Base-by-base conservation (phyloP, 2,113 vertebrate genomes). In the Malurus cyaneus region DNA sequence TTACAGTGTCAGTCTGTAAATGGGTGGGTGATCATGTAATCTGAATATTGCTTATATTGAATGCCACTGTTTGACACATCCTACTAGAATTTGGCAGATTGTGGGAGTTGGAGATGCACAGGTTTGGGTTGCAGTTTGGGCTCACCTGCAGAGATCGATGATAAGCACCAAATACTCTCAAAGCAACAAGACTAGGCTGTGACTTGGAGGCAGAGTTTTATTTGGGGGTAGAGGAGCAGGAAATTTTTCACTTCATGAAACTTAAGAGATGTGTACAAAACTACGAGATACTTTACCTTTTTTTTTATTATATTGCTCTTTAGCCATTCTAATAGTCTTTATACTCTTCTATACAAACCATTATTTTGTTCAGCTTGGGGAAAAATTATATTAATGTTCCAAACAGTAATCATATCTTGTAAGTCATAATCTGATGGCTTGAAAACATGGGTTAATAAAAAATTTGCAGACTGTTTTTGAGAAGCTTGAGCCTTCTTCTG, bases 251-350 rank as follows among this genome's bases (percentile, higher is more conserved):
- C 71, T 95, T 97, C 49, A 47, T 93, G 89, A 93, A 94, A 92
- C 16, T 96, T 97, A 93, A 94, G 66, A 90, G 85, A 88, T 6
- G 4, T 96, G 74, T 92, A 91, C 94, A 96, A 96, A 97, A 93
- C n/a, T 64, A 59, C 32, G 62, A 72, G 92, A 94, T 44, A 25
- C 64, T 96, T 94, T 93, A 54, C 81, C 25, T 84, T 67, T 87
- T 93, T 88, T 36, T 95, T 91, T 95, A 93, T 97, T 97, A 54
- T 85, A 46, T 82, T 84, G 74, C 65, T 94, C 59, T 94, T 92
- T 93, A 97, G 76, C 94, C 50, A 82, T 96, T 97, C 87, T 90
- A 60, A 82, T 93, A 88, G 34, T 96, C 93, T 96, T 84, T 97
- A 94, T 80, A 61, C 59, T 91, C 84, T 96, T 81, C 84, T 96